These are phyloP conservation scores for Orius insidiosus DNA, from an alignment of 1,140 invertebrate genomes.

Conservation along the genomic window DNA sequence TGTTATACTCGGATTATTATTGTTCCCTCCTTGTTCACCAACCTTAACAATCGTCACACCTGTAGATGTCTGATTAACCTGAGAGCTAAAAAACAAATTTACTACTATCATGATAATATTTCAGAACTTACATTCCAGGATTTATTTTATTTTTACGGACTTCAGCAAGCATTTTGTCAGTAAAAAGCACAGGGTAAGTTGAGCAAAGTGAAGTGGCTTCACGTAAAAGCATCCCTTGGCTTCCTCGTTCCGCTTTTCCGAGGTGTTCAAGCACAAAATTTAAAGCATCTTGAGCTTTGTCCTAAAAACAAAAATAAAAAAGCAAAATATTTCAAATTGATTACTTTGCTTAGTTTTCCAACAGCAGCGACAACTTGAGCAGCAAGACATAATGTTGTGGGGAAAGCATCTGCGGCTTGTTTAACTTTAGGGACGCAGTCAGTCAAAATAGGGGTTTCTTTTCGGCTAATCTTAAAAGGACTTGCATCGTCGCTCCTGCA, in stretches of 20 bases:
- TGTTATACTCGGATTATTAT: conserved; percentile 14
- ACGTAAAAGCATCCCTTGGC: conserved; percentile 48
- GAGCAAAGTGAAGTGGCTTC: conserved; percentile 61
- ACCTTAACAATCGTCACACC: conserved; percentile 60
- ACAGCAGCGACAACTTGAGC: conserved; percentile 45
- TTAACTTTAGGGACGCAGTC: conserved; percentile 50
- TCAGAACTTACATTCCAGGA: conserved; percentile 37
- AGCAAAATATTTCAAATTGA: neutral
- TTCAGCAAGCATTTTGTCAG: conserved; percentile 53
- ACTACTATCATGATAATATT: no score
- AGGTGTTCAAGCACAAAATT: conserved; percentile 61
- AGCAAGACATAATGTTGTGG: conserved; percentile 41
- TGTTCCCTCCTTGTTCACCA: conserved; percentile 30
- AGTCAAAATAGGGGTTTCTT: conserved; percentile 41
- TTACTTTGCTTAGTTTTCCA: conserved; percentile 42
- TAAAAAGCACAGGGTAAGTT: conserved; percentile 55
- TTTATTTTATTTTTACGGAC: conserved; percentile 30
- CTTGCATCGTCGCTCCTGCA: conserved; percentile 46
- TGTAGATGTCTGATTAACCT: conserved; percentile 48
- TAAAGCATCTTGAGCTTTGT: conserved; percentile 55
- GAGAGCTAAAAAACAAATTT: conserved; percentile 19
- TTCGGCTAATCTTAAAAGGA: conserved; percentile 59
- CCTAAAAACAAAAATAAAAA: conserved; percentile 28
- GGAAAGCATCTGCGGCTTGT: conserved; percentile 44
- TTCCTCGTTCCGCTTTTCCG: conserved; percentile 44